These are phyloP conservation scores for Parasteatoda tepidariorum DNA, from an alignment of 1,140 invertebrate genomes.

Conservation along the genomic window DNA sequence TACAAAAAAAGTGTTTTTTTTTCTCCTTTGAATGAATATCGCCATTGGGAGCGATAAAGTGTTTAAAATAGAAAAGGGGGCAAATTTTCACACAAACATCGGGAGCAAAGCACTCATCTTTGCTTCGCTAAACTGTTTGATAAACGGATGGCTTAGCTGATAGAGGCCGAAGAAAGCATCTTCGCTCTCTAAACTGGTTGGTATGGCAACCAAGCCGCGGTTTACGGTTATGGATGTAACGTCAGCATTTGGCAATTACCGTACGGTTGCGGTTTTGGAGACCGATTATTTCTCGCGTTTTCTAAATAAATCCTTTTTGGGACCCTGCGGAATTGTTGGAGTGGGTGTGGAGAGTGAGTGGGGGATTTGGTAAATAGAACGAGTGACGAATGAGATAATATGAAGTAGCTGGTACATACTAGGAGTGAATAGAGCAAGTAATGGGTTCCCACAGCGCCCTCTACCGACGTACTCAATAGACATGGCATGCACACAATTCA, in stretches of 20 bases:
- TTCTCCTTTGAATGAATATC: not conserved
- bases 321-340: constrained; percentile 45
- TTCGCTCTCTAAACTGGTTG: not conserved
- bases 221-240: constrained; percentile 61
- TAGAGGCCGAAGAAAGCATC: constrained; percentile 33
- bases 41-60: constrained; percentile 8
- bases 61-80: not conserved
- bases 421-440: constrained; percentile 58
- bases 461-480: constrained; percentile 54
- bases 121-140: constrained; percentile 51
- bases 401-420: constrained; percentile 34
- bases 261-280: constrained; percentile 58
- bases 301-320: constrained; percentile 61
- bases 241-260: constrained; percentile 61
- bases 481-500: constrained; percentile 61
- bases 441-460: constrained; percentile 52
- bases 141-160: constrained; percentile 53
- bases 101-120: constrained; percentile 20
- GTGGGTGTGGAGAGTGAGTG: not conserved
- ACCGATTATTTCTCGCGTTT: constrained; percentile 61
- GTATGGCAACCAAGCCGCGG: constrained; percentile 48
- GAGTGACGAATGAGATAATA: constrained; percentile 61
- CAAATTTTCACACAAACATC: constrained; percentile 48
- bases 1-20: too few relatives aligned
- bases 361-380: constrained; percentile 54